Evolutionary conservation across 2,888 invertebrate species (phyloP), one percentile per base, ranked within the genome.

Genomic region (Platynereis dumerilii): DNA sequence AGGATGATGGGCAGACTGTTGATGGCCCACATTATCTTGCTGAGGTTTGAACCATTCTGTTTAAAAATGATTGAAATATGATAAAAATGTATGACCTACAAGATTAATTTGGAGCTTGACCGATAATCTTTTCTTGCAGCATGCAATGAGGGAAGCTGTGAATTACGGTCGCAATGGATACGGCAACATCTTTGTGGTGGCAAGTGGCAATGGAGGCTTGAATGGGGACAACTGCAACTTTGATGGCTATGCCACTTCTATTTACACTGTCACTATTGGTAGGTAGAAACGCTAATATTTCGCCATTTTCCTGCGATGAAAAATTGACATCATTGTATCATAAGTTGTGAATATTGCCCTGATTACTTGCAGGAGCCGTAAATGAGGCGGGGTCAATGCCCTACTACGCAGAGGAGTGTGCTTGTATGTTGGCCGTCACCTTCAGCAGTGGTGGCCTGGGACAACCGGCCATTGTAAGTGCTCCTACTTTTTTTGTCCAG

Each of bases 221-320:
- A 72, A 75, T 60, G 71, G 74, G n/a, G 85, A 85, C 72, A 84
- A 85, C 74, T 85, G 85, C 73, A 85, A 85, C 73, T 85, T 78
- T 76, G 85, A 85, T 73, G 85, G 85, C 17, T 85, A 85, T 72
- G 85, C 85, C 2, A 85, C 84, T 71, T 84, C 84, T 15, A 75
- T 83, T n/a, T 85, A 81, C 71, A 83, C 83, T n/a, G 76, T 83
- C 5, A 83, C 83, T 3, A 80, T 83, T 54, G 80, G 81, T 80
- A 60, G 70, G 72, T 69, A 7, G 7, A 27, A 12, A 28, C 24
- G 10, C 15, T 17, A 12, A 52, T 52, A n/a, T n/a, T n/a, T n/a
- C n/a, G n/a, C n/a, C n/a, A n/a, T n/a, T n/a, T n/a, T n/a, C n/a
- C n/a, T n/a, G n/a, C n/a, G n/a, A n/a, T n/a, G n/a, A n/a, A n/a